These are phyloP conservation scores for Frieseomelitta varia DNA, from an alignment of 1,140 invertebrate genomes.

Conservation along the genomic window DNA sequence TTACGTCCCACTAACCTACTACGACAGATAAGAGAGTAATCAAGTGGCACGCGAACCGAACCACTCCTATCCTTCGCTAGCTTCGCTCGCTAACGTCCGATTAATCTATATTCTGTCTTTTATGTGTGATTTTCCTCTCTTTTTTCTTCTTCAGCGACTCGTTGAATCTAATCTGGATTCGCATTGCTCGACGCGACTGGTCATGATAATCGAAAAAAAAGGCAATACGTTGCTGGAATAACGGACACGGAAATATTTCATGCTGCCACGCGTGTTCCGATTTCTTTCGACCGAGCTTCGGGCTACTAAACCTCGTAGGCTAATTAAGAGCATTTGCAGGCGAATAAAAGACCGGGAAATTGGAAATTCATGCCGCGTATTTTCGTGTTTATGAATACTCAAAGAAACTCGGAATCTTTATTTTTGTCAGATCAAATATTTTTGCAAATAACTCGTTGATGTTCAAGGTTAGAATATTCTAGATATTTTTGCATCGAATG, in stretches of 20 bases:
- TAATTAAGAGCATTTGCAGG: slow-evolving; percentile 9
- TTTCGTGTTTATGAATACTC: background rate
- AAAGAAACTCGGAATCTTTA: background rate
- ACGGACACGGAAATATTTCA: slow-evolving; percentile 17
- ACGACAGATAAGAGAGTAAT: slow-evolving; percentile 41
- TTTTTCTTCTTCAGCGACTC: background rate
- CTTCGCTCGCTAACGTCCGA: background rate
- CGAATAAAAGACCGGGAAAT: background rate
- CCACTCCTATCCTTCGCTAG: slow-evolving; percentile 5
- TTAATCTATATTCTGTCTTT: slow-evolving; percentile 21
- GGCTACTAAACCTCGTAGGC: background rate
- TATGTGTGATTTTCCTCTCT: slow-evolving; percentile 2
- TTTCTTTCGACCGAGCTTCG: slow-evolving; percentile 26
- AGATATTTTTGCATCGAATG: background rate
- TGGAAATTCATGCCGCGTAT: background rate
- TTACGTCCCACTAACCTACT: slow-evolving; percentile 60
- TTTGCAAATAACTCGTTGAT: too few relatives aligned
- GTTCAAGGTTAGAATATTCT: background rate
- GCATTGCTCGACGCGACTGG: slow-evolving; percentile 10
- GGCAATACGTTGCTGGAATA: slow-evolving; percentile 3
- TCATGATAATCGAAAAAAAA: slow-evolving; percentile 27
- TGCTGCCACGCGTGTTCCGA: slow-evolving; percentile 12
- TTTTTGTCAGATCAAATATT: background rate
- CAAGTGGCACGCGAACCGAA: background rate
- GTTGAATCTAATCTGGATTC: slow-evolving; percentile 24